These are phyloP conservation scores for Apodemia duryi DNA, from an alignment of 2,888 invertebrate species.

Conservation along the genomic window DNA sequence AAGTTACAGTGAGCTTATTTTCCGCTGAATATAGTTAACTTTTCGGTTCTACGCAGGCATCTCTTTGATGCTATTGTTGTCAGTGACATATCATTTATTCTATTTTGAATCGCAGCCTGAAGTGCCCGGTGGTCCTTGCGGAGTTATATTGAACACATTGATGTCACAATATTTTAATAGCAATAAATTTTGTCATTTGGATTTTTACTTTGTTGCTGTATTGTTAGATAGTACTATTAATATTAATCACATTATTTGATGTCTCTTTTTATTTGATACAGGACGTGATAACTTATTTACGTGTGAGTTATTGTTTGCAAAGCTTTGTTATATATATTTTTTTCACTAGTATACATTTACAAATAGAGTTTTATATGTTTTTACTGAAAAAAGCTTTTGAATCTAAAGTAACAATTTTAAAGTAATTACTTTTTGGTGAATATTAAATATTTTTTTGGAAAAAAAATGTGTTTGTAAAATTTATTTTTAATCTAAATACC, in stretches of 20 bases:
- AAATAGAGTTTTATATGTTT: too few relatives aligned
- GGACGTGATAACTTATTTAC: not conserved
- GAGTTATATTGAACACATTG: conserved; percentile 36
- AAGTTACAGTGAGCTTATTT: conserved; percentile 61
- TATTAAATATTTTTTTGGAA: too few relatives aligned
- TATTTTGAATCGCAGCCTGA: conserved; percentile 46
- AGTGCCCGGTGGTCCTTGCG: conserved; percentile 56
- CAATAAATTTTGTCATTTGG: conserved; percentile 46
- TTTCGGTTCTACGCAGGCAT: conserved; percentile 44
- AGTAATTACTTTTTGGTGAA: too few relatives aligned
- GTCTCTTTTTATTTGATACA: not conserved
- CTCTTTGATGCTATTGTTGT: conserved; percentile 64
- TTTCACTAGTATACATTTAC: too few relatives aligned
- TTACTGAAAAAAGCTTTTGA: too few relatives aligned
- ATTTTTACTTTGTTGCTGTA: conserved; percentile 21
- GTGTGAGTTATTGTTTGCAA: not conserved
- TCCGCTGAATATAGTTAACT: conserved; percentile 54
- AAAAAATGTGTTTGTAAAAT: too few relatives aligned
- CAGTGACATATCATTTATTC: conserved; percentile 67
- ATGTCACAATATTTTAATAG: conserved; percentile 66
- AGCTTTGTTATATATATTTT: too few relatives aligned
- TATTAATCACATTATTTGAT: conserved; percentile 16
- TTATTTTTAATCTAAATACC: too few relatives aligned
- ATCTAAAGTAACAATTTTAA: too few relatives aligned
- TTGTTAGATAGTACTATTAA: conserved; percentile 12